These are phyloP conservation scores for Corynorhinus townsendii DNA, from an alignment of 2,113 vertebrate species.

Conservation along the genomic window DNA sequence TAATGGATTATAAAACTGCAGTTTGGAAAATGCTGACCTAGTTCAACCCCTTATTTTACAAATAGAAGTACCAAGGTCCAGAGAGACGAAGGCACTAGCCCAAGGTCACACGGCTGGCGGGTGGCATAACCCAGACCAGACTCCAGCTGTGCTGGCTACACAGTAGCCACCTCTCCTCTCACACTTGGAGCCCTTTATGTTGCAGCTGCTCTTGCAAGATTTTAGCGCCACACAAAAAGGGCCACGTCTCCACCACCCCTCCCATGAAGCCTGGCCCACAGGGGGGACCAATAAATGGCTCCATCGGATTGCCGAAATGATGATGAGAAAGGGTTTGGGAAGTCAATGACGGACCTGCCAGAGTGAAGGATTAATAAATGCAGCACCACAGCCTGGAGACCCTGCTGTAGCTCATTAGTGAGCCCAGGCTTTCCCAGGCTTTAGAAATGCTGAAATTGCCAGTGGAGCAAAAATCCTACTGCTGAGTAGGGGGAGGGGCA, in stretches of 20 bases:
- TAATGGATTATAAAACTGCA: neutral
- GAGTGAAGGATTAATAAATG: neutral
- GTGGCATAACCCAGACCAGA: neutral
- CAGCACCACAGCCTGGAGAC: neutral
- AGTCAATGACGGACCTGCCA: neutral
- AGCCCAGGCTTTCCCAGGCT: neutral
- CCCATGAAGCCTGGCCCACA: neutral
- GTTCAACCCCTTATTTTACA: neutral
- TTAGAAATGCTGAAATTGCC: neutral
- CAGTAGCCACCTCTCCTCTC: neutral
- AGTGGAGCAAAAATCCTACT: neutral
- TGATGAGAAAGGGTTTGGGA: neutral
- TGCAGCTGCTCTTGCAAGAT: neutral
- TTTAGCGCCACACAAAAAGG: neutral
- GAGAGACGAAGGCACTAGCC: neutral
- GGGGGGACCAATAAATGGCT: neutral
- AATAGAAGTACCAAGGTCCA: neutral
- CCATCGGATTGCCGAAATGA: neutral
- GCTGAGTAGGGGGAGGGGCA: rapidly evolving
- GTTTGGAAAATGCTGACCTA: neutral
- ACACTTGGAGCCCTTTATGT: rapidly evolving
- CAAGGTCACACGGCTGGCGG: neutral
- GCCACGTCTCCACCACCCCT: no score
- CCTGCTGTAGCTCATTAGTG: neutral
- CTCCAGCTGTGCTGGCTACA: neutral